Base-by-base conservation (phyloP, 2,113 vertebrate genomes). In the Willisornis vidua region DNA sequence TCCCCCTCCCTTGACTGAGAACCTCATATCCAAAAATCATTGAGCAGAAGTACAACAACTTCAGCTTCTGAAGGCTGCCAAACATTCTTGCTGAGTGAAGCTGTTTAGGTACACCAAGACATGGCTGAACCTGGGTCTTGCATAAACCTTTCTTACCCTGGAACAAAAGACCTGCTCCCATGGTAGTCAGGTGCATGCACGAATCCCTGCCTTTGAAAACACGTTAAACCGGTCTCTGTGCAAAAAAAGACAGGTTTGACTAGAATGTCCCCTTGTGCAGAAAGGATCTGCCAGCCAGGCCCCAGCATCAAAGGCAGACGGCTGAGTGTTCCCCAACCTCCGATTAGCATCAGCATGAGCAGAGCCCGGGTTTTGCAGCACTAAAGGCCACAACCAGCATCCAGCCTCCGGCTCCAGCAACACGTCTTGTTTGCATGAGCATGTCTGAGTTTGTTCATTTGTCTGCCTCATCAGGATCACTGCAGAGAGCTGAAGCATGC, bases 61-160 rank as follows among this genome's bases (percentile, higher is more conserved):
- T 84, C 87, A 89, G 82, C 57, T 52, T 90, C 59, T 74, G 87
- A 62, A 91, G 84, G 72, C 85, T 96, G 93, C 93, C 93, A 94
- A 90, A 70, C 72, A n/a, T 88, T 94, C 92, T 51, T 97, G 93
- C 93, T 97, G 96, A 96, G 93, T 45, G 92, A 88, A 86, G 94
- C 86, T 92, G 24, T 96, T 95, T 72, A 51, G 72, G 73, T 20
- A 28, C 83, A 72, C 48, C 0, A 10, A 95, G 87, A 96, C 68
- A 80, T 8, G 1, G 73, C 48, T 1, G 51, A 89, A 90, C 83
- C 90, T 3, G 61, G 86, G 48, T 61, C 91, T 95, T 94, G 89
- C 89, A n/a, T 91, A 92, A 96, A 94, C 87, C 93, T 68, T 90
- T 66, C 93, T 90, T 72, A 62, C 52, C 74, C 58, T 55, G 76